Conservation (phyloP, 2,113 vertebrate species). For the Steatornis caripensis region DNA sequence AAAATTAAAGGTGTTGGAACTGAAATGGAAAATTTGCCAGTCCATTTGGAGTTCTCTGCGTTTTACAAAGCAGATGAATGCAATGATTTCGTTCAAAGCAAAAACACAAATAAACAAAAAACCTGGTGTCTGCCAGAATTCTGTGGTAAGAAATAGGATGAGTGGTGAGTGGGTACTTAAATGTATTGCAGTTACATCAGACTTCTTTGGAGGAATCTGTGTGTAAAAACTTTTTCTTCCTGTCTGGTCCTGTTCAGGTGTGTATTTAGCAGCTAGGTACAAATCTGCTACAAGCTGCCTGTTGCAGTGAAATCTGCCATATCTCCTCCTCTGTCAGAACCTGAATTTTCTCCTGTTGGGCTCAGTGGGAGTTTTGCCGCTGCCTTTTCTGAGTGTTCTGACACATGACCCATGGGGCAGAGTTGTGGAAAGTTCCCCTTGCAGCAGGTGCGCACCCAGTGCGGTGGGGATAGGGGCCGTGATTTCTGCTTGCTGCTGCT, state of each 20-base stretch:
- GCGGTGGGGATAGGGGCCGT: rapidly evolving
- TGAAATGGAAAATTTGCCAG: not conserved
- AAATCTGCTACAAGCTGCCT: not conserved
- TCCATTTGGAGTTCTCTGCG: not conserved
- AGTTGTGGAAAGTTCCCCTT: not conserved
- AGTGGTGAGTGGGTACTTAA: not conserved
- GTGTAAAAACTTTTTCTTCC: not conserved
- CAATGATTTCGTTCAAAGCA: not conserved
- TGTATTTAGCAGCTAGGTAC: not conserved
- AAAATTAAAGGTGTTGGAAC: not conserved
- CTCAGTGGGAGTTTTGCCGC: not conserved
- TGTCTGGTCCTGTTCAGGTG: not conserved
- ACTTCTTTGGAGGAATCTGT: not conserved
- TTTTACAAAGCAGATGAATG: not conserved
- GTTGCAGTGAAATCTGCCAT: not conserved
- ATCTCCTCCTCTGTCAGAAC: not conserved
- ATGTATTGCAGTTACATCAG: not conserved
- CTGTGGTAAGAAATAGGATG: not conserved
- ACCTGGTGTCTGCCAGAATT: not conserved
- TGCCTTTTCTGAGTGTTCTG: not conserved
- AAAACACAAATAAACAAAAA: not conserved
- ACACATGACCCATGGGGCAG: not conserved
- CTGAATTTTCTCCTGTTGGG: not conserved
- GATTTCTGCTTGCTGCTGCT: not conserved
- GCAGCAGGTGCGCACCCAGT: not conserved